Conservation (phyloP, 2,888 invertebrate genomes). For the Lysandra bellargus region DNA sequence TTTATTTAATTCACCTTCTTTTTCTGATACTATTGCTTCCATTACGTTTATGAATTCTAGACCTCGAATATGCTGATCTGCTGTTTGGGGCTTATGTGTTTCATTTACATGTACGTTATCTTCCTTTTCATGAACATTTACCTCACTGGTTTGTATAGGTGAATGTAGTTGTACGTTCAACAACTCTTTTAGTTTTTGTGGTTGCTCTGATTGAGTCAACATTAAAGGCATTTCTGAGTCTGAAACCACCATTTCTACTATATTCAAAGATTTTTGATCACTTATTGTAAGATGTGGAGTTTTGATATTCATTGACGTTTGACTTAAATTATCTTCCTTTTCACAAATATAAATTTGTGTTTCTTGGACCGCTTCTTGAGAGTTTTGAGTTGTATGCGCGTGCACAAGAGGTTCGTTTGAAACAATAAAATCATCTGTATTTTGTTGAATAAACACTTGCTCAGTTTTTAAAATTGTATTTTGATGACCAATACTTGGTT, state of each 20-base stretch:
- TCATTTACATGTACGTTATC: constrained; percentile 43
- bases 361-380: constrained; percentile 56
- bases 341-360: constrained; percentile 58
- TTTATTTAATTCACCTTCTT: constrained; percentile 50
- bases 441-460: constrained; percentile 66
- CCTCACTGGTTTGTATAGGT: constrained; percentile 54
- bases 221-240: constrained; percentile 53
- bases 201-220: constrained; percentile 41
- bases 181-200: constrained; percentile 51
- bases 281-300: constrained; percentile 37
- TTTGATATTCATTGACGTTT: constrained; percentile 33
- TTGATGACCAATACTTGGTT: constrained; percentile 57
- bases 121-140: constrained; percentile 55
- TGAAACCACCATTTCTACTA: constrained; percentile 56
- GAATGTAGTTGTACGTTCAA: constrained; percentile 56
- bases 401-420: constrained; percentile 44
- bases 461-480: constrained; percentile 66
- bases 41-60: constrained; percentile 57
- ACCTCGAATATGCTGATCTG: constrained; percentile 67
- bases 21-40: constrained; percentile 55
- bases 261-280: constrained; percentile 55
- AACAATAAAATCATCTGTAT: constrained; percentile 60
- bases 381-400: constrained; percentile 52
- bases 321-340: constrained; percentile 46
- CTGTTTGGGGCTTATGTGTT: constrained; percentile 53